Percentiles rank a stretch among this genome's conserved stretches.
These are phyloP conservation scores for Phasia obesa DNA, from an alignment of 2,888 invertebrate species.

Conservation along the genomic window DNA sequence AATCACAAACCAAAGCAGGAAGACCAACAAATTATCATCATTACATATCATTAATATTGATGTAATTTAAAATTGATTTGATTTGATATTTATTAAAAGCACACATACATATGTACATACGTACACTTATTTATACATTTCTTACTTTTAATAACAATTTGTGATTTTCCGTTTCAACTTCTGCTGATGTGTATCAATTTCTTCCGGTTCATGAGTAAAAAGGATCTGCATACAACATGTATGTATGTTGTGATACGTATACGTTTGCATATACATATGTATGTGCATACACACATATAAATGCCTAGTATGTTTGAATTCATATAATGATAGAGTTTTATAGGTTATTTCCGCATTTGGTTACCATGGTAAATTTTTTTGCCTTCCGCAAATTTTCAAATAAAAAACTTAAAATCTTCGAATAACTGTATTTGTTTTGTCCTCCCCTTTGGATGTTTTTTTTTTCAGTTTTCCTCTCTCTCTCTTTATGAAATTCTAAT, in stretches of 20 bases:
- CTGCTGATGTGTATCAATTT: conserved; percentile 21
- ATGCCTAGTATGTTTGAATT: neutral
- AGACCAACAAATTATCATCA: too few species aligned
- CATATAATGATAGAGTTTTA: neutral
- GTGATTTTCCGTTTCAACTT: conserved; percentile 48
- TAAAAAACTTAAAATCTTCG: neutral
- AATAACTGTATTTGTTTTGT: neutral
- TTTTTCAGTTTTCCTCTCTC: too few species aligned
- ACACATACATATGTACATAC: neutral
- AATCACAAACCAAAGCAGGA: too few species aligned
- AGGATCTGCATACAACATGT: conserved; percentile 9
- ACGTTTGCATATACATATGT: neutral
- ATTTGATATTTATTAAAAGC: conserved; percentile 1
- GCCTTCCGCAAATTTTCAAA: neutral
- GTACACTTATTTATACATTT: too few species aligned
- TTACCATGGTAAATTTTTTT: neutral
- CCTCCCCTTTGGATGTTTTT: too few species aligned
- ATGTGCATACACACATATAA: too few species aligned
- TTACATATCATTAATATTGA: conserved; percentile 13
- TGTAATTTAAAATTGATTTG: conserved; percentile 5
- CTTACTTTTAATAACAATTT: conserved; percentile 2
- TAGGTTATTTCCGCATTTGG: neutral
- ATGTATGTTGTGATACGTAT: neutral
- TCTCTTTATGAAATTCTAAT: too few species aligned
- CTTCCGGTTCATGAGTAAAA: conserved; percentile 20